phyloP scores from a whole-genome alignment of 1,140 invertebrate species.

The Helicoverpa zea region DNA sequence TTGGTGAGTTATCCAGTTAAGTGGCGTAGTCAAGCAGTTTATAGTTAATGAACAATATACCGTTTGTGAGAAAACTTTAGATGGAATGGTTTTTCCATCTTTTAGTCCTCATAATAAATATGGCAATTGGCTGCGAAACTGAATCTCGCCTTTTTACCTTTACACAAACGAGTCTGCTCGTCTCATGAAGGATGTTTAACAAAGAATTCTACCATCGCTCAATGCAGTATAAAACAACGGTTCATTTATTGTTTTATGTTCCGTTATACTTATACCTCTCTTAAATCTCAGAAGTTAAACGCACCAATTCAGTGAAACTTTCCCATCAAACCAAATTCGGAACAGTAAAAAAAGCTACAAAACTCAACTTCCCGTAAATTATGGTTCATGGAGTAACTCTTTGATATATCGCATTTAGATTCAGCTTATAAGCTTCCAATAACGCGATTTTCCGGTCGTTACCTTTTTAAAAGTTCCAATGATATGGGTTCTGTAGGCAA shows the following conservation, averaged over 20 bases:
- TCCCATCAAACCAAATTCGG: not conserved
- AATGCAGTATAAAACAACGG: no score
- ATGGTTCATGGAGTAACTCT: constrained; percentile 38
- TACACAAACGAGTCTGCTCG: no score
- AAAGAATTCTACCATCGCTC: no score
- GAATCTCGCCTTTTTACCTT: no score
- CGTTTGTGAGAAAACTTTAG: not conserved
- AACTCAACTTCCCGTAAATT: constrained; percentile 30
- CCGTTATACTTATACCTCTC: no score
- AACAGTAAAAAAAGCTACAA: constrained; percentile 31
- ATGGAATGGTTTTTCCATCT: no score
- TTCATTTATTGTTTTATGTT: no score
- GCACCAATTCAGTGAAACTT: not conserved
- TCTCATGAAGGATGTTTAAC: no score
- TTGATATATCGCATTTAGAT: constrained; percentile 64
- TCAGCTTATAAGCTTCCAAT: constrained; percentile 53
- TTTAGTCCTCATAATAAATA: no score
- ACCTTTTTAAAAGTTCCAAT: constrained; percentile 60
- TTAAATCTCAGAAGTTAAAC: not conserved
- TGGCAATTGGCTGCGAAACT: no score
- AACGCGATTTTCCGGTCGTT: constrained; percentile 73
- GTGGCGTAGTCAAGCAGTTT: not conserved
- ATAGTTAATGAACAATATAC: not conserved
- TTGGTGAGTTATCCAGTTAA: not conserved
- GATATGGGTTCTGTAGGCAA: constrained; percentile 55